A percentile compares a stretch with the other conserved stretches of the same genome.
phyloP scores from a whole-genome alignment of 2,797 vertebrate species.

The Hydrophis major region DNA sequence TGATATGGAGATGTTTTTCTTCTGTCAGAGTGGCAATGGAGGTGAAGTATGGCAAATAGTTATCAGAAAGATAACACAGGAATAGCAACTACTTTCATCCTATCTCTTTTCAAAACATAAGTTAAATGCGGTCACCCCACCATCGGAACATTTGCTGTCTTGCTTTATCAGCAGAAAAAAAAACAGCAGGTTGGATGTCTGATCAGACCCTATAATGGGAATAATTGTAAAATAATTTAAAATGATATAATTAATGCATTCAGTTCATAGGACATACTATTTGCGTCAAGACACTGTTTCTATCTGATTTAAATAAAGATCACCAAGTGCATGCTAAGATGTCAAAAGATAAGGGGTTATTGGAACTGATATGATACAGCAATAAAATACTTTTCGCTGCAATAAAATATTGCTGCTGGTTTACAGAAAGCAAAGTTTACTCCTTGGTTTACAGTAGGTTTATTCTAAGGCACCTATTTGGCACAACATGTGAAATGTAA shows the following conservation, averaged over 20 bases:
- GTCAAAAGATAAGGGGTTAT: conserved; percentile 10
- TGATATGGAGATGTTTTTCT: background rate
- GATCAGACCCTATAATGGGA: conserved; percentile 33
- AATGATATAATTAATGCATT: background rate
- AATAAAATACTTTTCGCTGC: background rate
- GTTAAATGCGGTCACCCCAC: background rate
- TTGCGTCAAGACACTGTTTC: conserved; percentile 49
- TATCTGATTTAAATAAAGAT: conserved; percentile 33
- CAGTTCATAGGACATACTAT: conserved; percentile 44
- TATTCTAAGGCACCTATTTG: background rate
- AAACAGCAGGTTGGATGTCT: conserved; percentile 30
- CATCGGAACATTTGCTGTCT: background rate
- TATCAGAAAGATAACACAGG: background rate
- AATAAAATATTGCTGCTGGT: background rate
- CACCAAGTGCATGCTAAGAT: conserved; percentile 29
- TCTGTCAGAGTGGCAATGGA: background rate
- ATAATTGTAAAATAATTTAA: conserved; percentile 32
- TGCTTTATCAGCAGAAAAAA: conserved; percentile 34
- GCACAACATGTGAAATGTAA: background rate
- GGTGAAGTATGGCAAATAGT: background rate
- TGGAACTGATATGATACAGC: conserved; percentile 1
- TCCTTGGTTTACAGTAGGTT: background rate
- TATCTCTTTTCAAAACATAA: background rate
- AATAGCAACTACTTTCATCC: background rate
- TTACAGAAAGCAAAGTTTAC: background rate